Percentiles rank a stretch among this genome's conserved stretches.
Conservation (phyloP, 2,797 vertebrate species). For the Erethizon dorsatum region DNA sequence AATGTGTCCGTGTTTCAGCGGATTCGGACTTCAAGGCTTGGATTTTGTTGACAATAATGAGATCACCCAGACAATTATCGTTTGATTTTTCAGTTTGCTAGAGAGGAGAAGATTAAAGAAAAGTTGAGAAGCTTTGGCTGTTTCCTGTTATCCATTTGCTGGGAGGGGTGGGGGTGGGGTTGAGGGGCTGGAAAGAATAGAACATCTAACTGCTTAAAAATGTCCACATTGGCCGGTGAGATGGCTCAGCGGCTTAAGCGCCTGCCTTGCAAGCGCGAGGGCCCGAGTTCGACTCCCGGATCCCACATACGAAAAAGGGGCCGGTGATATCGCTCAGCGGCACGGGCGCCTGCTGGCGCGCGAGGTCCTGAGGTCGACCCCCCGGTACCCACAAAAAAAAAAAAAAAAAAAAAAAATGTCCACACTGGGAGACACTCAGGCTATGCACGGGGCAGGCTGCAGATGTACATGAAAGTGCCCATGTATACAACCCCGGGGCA, state of each 20-base stretch:
- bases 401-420: no score
- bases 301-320: no score
- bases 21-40: conserved; percentile 88
- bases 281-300: no score
- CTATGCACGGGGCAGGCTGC: not conserved
- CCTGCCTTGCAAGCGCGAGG: no score
- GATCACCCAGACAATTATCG: conserved; percentile 91
- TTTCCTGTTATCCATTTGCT: conserved; percentile 90
- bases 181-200: not conserved
- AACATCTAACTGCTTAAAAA: conserved; percentile 80
- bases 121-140: conserved; percentile 89
- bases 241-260: no score
- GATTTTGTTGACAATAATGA: conserved; percentile 91
- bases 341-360: no score
- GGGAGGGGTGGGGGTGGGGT: conserved; percentile 67
- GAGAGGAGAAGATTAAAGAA: conserved; percentile 90
- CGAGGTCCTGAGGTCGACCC: no score
- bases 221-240: conserved; percentile 81
- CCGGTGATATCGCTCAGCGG: no score
- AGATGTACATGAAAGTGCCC: accelerated
- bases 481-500: not conserved
- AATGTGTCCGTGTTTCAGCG: conserved; percentile 87
- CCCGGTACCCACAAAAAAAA: no score
- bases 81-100: conserved; percentile 89
- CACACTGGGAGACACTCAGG: conserved; percentile 68